These are phyloP conservation scores for Rhinichthys osculus DNA, from an alignment of 2,797 vertebrate genomes.

Conservation along the genomic window DNA sequence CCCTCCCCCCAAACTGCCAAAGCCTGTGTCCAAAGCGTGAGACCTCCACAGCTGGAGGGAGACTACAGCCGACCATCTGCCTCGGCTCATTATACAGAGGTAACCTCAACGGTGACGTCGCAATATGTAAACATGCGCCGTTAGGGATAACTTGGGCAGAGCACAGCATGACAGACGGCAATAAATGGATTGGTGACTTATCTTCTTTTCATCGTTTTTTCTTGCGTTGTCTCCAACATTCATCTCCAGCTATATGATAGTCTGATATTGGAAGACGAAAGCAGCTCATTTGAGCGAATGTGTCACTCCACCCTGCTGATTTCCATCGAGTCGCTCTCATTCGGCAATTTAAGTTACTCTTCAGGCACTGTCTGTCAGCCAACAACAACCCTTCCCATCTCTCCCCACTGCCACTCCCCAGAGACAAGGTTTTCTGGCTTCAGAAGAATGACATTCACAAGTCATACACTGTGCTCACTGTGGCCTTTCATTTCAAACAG, in stretches of 20 bases:
- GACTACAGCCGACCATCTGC: constrained; percentile 37
- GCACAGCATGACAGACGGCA: not conserved
- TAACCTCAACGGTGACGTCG: constrained; percentile 30
- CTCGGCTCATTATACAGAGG: constrained; percentile 12
- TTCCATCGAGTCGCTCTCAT: constrained; percentile 26
- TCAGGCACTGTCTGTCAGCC: constrained; percentile 40
- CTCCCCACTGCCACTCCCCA: not conserved
- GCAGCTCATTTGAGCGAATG: constrained; percentile 29
- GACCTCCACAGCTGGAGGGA: constrained; percentile 35
- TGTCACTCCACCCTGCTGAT: constrained; percentile 48
- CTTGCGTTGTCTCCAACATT: constrained; percentile 10
- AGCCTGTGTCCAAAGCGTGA: constrained; percentile 42
- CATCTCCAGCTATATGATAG: constrained; percentile 43
- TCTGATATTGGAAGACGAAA: constrained; percentile 32
- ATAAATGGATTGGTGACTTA: constrained; percentile 15
- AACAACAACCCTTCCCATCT: constrained; percentile 27
- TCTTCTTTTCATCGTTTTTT: not conserved
- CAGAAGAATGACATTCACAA: constrained; percentile 54
- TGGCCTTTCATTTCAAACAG: constrained; percentile 34
- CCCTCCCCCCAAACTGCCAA: constrained; percentile 28
- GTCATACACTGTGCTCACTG: constrained; percentile 41
- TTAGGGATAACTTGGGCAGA: not conserved
- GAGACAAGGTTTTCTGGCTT: constrained; percentile 38
- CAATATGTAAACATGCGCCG: not conserved
- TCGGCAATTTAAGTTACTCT: constrained; percentile 30